Evolutionary conservation across 2,888 invertebrate genomes (phyloP), one percentile per base, ranked within the genome.

Genomic region (Melipona beecheii): DNA sequence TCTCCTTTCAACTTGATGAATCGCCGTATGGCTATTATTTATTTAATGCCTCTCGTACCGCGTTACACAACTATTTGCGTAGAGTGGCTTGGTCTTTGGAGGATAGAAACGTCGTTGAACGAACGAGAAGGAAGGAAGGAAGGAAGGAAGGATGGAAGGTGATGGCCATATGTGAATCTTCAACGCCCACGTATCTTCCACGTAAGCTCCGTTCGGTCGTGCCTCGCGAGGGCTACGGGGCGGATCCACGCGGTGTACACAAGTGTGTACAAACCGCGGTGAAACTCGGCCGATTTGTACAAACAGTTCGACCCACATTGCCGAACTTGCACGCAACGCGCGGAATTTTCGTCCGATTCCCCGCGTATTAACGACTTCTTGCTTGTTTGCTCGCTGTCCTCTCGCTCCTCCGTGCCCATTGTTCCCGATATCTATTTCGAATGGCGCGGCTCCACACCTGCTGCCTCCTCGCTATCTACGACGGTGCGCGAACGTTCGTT

Each of bases 31-130:
- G 87, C 90, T 91, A 91, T 92, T 93, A 92, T 92, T 93, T 92
- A 92, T 92, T 93, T 92, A 92, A 92, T 93, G 90, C 89, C 92
- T 92, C 90, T 92, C 90, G 90, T 91, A 91, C 89, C 86, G 88
- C 91, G 91, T 93, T 93, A 92, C 92, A 92, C 91, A 93, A 86
- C 85, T 86, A 86, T 86, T 86, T 86, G 78, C 85, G 75, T 85
- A 81, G 78, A 86, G 77, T 65, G 80, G 80, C 69, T 71, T 36
- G 75, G 66, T 65, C 50, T 52, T 56, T 62, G 56, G 13, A 24
- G 85, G 69, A 43, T 43, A 70, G 81, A 65, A 72, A 76, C 91
- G 71, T 6, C 54, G 82, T 64, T 31, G 80, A 43, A 64, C 74
- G 84, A 56, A 56, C 56, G 78, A 27, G 68, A 64, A 65, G 50